These are phyloP conservation scores for Plectus sambesii DNA, from an alignment of 1,140 invertebrate species.

Conservation along the genomic window DNA sequence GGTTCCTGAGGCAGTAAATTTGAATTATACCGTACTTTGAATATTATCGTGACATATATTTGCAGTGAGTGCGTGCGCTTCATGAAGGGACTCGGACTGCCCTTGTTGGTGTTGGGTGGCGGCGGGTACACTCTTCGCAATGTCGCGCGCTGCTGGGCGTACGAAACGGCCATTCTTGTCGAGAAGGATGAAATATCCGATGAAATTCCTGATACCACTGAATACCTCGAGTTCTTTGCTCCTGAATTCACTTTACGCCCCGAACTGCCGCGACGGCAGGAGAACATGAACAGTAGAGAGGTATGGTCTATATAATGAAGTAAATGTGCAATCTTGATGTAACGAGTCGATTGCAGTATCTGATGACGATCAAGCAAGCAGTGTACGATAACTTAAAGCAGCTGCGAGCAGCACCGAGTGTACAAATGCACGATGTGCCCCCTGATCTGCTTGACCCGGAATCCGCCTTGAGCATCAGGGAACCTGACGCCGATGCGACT, in stretches of 20 bases:
- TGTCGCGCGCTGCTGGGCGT: constrained; percentile 96
- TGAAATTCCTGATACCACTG: constrained; percentile 70
- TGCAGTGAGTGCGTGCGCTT: constrained; percentile 81
- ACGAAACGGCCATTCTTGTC: constrained; percentile 85
- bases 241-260: constrained; percentile 87
- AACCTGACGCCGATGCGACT: too few species aligned
- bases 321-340: constrained; percentile 9
- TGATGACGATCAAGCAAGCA: constrained; percentile 33
- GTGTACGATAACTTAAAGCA: constrained; percentile 34
- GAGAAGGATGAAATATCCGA: constrained; percentile 68
- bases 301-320: constrained; percentile 23
- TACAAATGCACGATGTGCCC: constrained; percentile 33
- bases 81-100: constrained; percentile 82
- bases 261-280: constrained; percentile 66
- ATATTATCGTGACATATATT: constrained; percentile 7
- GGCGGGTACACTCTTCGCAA: constrained; percentile 94
- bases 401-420: constrained; percentile 32
- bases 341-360: constrained; percentile 24
- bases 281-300: constrained; percentile 77
- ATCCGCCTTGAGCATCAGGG: too few species aligned
- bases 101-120: constrained; percentile 79
- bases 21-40: too few species aligned
- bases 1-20: too few species aligned
- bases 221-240: constrained; percentile 88
- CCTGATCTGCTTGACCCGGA: neutral